Percentiles rank a stretch among this genome's conserved stretches.
phyloP scores from a whole-genome alignment of 2,888 invertebrate species.

The Phragmatobia fuliginosa region DNA sequence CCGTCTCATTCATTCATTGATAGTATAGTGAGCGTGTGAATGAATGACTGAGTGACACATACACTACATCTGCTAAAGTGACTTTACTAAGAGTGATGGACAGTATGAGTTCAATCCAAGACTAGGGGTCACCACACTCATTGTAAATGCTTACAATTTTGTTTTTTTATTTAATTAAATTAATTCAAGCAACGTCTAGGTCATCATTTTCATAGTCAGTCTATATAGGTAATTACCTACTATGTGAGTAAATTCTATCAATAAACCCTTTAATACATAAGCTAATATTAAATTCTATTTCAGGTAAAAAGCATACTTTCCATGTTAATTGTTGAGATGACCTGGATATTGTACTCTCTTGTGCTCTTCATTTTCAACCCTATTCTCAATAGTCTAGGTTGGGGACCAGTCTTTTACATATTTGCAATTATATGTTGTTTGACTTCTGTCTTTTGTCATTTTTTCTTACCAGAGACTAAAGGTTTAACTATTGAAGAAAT shows the following conservation, averaged over 20 bases:
- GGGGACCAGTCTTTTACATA: conserved; percentile 66
- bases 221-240: too few species aligned
- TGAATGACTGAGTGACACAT: too few species aligned
- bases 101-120: too few species aligned
- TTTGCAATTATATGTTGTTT: conserved; percentile 59
- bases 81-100: too few species aligned
- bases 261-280: background rate
- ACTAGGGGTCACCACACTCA: too few species aligned
- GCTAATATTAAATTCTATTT: conserved; percentile 27
- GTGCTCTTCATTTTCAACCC: conserved; percentile 66
- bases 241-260: background rate
- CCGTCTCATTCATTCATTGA: too few species aligned
- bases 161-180: too few species aligned
- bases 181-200: too few species aligned
- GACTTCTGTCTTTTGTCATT: conserved; percentile 54
- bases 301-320: conserved; percentile 67
- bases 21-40: too few species aligned
- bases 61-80: too few species aligned
- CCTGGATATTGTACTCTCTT: conserved; percentile 64
- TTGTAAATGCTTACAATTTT: too few species aligned
- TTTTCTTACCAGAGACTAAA: conserved; percentile 67
- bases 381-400: conserved; percentile 54
- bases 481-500: conserved; percentile 67
- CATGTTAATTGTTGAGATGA: conserved; percentile 66
- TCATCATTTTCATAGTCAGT: too few species aligned